Percentiles rank a stretch among this genome's conserved stretches.
Evolutionary conservation across 2,113 vertebrate species (phyloP).

Genomic region (Polypterus bichir): DNA sequence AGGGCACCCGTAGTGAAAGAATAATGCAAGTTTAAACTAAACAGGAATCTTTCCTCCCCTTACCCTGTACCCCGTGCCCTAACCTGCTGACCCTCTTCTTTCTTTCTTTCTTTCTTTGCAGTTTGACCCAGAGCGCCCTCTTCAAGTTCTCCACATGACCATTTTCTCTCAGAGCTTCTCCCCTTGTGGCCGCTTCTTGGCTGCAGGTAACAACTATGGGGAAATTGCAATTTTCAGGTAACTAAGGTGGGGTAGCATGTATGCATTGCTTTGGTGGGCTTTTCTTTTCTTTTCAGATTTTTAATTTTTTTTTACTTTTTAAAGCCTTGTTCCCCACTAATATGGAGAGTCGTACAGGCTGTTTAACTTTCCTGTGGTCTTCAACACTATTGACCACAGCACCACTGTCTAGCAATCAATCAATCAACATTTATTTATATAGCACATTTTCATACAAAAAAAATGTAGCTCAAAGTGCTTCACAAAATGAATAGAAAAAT

Average conservation of each 20-base stretch:
- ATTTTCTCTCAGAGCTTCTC: constrained; percentile 76
- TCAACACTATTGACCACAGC: too few species aligned
- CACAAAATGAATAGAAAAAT: too few species aligned
- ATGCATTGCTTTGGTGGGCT: too few species aligned
- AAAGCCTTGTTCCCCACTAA: not conserved
- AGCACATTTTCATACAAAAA: too few species aligned
- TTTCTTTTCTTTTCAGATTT: too few species aligned
- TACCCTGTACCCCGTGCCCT: not conserved
- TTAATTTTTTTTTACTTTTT: too few species aligned
- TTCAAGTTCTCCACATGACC: constrained; percentile 72
- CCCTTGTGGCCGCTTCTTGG: constrained; percentile 70
- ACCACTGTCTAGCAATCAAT: too few species aligned
- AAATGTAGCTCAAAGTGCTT: too few species aligned
- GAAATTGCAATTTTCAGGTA: constrained; percentile 79
- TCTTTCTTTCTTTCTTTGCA: not conserved
- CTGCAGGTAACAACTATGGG: constrained; percentile 74
- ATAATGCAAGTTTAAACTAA: too few species aligned
- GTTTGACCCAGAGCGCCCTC: not conserved
- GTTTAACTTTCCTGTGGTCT: not conserved
- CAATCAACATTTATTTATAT: too few species aligned
- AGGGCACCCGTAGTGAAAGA: too few species aligned
- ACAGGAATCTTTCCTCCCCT: too few species aligned
- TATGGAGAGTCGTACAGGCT: not conserved
- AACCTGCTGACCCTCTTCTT: not conserved
- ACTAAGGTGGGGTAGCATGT: not conserved